Percentiles rank a stretch among this genome's conserved stretches.
These are phyloP conservation scores for Epicampocera succincta DNA, from an alignment of 2,888 invertebrate species.

Conservation along the genomic window DNA sequence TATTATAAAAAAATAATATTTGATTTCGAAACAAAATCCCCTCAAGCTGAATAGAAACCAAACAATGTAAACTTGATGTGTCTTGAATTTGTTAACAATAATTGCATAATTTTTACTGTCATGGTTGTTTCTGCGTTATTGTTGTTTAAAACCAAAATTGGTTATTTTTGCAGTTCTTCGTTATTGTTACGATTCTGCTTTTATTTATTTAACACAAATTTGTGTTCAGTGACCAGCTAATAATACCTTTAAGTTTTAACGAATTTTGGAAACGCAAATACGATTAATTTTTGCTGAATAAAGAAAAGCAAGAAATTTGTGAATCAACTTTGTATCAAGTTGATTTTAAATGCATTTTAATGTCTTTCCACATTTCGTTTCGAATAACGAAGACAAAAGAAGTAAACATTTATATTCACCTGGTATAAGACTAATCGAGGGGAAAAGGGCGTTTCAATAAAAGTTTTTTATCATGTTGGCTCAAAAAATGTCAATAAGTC, in stretches of 20 bases:
- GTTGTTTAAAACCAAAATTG: neutral
- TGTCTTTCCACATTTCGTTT: too few relatives aligned
- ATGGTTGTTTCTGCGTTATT: constrained; percentile 10
- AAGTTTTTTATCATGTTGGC: too few relatives aligned
- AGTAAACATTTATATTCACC: too few relatives aligned
- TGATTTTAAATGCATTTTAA: too few relatives aligned
- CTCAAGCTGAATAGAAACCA: neutral
- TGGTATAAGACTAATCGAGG: too few relatives aligned
- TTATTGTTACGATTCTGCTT: constrained; percentile 2
- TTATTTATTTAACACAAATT: constrained; percentile 10
- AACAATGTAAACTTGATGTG: neutral
- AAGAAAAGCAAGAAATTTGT: too few relatives aligned
- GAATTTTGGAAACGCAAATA: constrained; percentile 25
- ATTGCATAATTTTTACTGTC: constrained; percentile 48
- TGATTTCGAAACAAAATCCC: neutral
- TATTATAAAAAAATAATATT: too few relatives aligned
- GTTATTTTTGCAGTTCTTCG: constrained; percentile 14
- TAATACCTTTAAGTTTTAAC: constrained; percentile 26
- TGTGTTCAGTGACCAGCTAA: constrained; percentile 23
- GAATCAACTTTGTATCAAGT: too few relatives aligned
- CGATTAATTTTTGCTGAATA: neutral
- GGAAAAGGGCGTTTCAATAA: too few relatives aligned
- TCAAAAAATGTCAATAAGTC: too few relatives aligned
- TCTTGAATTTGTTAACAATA: constrained; percentile 17
- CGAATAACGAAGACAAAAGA: too few relatives aligned